phyloP scores from a whole-genome alignment of 1,140 invertebrate species.

The Meloidogyne exigua region DNA sequence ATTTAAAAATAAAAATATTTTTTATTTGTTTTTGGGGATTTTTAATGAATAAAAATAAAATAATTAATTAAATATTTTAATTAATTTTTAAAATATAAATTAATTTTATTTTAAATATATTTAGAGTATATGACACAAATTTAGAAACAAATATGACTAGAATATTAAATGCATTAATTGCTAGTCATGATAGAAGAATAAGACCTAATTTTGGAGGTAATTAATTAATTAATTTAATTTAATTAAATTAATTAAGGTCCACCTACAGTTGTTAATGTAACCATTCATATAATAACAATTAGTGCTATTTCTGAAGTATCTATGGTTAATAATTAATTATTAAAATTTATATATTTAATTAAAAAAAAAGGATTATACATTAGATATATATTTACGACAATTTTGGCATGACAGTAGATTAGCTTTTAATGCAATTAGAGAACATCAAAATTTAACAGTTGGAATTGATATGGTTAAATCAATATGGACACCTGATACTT shows the following conservation, averaged over 20 bases:
- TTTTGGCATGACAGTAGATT: conserved; percentile 92
- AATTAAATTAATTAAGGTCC: conserved; percentile 46
- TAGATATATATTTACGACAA: conserved; percentile 98
- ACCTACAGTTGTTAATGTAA: conserved; percentile 85
- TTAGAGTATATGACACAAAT: conserved; percentile 36
- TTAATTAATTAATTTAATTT: conserved; percentile 2
- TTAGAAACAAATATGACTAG: conserved; percentile 45
- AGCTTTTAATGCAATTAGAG: conserved; percentile 73
- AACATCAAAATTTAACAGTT: conserved; percentile 69
- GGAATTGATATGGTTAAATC: conserved; percentile 87
- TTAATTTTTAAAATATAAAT: not conserved
- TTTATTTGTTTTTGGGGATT: not conserved
- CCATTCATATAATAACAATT: conserved; percentile 96
- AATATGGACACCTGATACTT: conserved; percentile 93
- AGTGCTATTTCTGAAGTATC: conserved; percentile 97
- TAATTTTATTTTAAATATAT: conserved; percentile 6
- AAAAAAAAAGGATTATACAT: conserved; percentile 81
- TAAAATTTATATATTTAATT: conserved; percentile 4
- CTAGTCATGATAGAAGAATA: conserved; percentile 47
- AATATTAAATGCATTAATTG: conserved; percentile 47
- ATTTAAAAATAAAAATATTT: conserved; percentile 1
- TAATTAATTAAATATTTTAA: not conserved
- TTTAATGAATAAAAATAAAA: no score
- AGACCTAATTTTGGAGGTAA: conserved; percentile 50
- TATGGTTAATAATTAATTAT: conserved; percentile 75